Conservation (phyloP, 2,113 vertebrate species). For the Rattus rattus region DNA sequence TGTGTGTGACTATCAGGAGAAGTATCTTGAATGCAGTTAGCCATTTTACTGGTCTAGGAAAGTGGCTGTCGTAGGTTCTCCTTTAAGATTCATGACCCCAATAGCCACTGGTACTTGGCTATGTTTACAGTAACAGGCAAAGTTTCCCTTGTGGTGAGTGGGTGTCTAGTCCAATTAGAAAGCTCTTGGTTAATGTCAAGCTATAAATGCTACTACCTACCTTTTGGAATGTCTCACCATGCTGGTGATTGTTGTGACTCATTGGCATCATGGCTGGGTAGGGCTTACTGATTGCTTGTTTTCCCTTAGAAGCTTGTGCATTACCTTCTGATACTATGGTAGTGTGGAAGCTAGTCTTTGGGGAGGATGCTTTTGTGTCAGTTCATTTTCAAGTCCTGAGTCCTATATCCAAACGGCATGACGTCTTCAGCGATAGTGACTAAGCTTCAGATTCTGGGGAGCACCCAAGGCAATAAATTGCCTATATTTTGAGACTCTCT, state of each 20-base stretch:
- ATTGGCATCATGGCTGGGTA: background rate
- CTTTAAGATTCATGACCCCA: background rate
- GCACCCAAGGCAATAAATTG: background rate
- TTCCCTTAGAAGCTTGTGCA: background rate
- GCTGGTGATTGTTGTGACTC: background rate
- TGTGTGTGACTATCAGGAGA: too few species aligned
- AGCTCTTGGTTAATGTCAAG: background rate
- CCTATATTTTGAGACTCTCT: background rate
- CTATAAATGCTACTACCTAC: background rate
- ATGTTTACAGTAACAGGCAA: background rate
- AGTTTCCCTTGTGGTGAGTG: background rate
- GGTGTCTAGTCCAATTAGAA: background rate
- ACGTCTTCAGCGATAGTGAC: background rate
- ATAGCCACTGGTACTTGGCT: background rate
- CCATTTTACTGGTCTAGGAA: background rate
- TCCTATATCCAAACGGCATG: background rate
- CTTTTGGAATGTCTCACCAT: background rate
- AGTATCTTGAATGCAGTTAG: background rate
- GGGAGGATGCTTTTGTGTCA: background rate
- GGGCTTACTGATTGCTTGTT: background rate
- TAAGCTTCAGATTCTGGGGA: background rate
- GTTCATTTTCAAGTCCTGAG: background rate
- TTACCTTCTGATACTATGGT: background rate
- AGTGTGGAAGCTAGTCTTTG: background rate
- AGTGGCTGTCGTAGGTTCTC: fast-evolving